phyloP scores from a whole-genome alignment of 2,113 vertebrate genomes.

The Tricholaema leucomelas region DNA sequence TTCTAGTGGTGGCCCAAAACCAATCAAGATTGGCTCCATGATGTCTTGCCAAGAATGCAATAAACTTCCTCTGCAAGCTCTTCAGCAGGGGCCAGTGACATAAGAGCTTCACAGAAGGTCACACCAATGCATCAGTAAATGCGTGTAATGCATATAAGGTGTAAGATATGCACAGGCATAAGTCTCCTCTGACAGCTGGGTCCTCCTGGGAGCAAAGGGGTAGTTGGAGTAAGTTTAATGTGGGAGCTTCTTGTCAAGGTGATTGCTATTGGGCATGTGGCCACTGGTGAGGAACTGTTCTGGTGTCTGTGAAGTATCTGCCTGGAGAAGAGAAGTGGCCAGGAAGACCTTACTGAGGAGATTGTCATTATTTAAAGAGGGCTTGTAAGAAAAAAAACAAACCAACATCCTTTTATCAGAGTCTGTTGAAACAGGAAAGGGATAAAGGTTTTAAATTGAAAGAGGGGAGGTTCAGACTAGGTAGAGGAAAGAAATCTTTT shows the following conservation, averaged over 20 bases:
- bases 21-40: background rate
- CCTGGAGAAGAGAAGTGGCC: background rate
- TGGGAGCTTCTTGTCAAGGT: background rate
- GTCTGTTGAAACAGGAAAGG: background rate
- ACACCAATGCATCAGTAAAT: background rate
- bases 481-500: background rate
- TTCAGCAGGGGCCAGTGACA: background rate
- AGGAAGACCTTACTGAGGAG: background rate
- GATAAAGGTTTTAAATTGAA: background rate
- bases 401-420: background rate
- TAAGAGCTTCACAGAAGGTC: background rate
- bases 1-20: background rate
- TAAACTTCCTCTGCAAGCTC: background rate
- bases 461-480: background rate
- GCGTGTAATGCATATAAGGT: fast-evolving
- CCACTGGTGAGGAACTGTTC: fast-evolving
- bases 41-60: slow-evolving; percentile 13
- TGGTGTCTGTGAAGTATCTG: background rate
- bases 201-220: background rate
- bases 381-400: background rate
- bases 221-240: background rate
- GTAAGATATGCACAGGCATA: fast-evolving
- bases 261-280: fast-evolving
- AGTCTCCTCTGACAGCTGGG: background rate
- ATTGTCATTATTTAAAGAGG: background rate